These are phyloP conservation scores for Conchocele bisecta DNA, from an alignment of 2,888 invertebrate genomes.

Conservation along the genomic window DNA sequence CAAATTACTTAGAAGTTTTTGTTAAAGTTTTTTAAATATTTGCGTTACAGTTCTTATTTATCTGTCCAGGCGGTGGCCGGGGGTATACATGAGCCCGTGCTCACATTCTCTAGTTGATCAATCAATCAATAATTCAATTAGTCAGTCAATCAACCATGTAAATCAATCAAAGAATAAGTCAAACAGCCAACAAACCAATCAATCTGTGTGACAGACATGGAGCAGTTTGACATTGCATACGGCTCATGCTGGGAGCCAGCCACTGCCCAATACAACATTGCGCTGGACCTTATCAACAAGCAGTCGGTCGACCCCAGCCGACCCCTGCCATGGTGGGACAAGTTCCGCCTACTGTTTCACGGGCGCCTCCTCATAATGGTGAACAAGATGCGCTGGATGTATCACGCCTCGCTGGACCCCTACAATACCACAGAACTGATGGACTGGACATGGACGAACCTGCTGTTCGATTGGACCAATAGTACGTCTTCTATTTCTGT, in stretches of 20 bases:
- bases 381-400: slow-evolving; percentile 92
- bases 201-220: slow-evolving; percentile 87
- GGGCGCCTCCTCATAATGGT: slow-evolving; percentile 95
- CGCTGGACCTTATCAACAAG: slow-evolving; percentile 88
- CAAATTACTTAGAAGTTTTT: too few relatives aligned
- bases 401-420: slow-evolving; percentile 98
- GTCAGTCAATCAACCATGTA: too few relatives aligned
- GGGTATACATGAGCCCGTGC: too few relatives aligned
- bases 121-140: too few relatives aligned
- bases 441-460: slow-evolving; percentile 97
- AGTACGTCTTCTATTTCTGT: too few relatives aligned
- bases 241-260: slow-evolving; percentile 99
- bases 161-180: too few relatives aligned
- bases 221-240: slow-evolving; percentile 95
- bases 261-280: slow-evolving; percentile 93
- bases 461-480: slow-evolving; percentile 98
- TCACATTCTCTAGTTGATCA: too few relatives aligned
- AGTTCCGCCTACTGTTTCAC: slow-evolving; percentile 94
- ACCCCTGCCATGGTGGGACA: slow-evolving; percentile 98
- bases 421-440: slow-evolving; percentile 99
- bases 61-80: too few relatives aligned
- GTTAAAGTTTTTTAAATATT: too few relatives aligned
- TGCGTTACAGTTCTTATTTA: too few relatives aligned
- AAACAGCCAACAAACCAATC: too few relatives aligned
- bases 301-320: slow-evolving; percentile 91